A percentile compares a stretch with the other conserved stretches of the same genome.
Evolutionary conservation across 2,797 vertebrate genomes (phyloP).

Genomic region (Crax fasciolata): DNA sequence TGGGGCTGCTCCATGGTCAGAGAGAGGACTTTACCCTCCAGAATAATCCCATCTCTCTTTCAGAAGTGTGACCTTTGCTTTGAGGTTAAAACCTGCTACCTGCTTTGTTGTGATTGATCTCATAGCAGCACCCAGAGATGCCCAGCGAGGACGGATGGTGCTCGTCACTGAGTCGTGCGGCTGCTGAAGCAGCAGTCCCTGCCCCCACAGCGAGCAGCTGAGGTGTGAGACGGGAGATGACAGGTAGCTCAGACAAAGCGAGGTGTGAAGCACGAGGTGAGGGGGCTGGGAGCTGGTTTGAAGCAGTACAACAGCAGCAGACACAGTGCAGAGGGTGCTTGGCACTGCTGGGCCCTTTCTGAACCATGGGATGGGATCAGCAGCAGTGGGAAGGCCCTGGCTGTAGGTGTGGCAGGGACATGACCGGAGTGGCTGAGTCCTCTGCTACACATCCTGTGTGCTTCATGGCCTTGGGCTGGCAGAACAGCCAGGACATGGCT

Average conservation of each 20-base stretch:
- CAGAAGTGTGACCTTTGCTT: not conserved
- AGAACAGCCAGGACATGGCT: not conserved
- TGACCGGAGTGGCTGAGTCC: not conserved
- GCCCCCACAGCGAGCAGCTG: not conserved
- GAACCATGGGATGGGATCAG: not conserved
- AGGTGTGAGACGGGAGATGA: constrained; percentile 18
- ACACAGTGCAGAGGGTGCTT: not conserved
- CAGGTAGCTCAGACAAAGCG: constrained; percentile 17
- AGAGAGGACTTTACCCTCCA: not conserved
- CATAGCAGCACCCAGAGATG: not conserved
- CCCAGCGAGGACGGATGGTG: not conserved
- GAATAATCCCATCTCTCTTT: not conserved
- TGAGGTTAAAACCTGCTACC: not conserved
- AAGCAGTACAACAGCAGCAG: not conserved
- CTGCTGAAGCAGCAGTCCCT: constrained; percentile 1
- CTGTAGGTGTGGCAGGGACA: not conserved
- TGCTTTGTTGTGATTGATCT: not conserved
- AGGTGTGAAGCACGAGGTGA: not conserved
- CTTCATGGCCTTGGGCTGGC: not conserved
- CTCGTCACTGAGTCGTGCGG: not conserved
- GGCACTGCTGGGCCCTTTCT: not conserved
- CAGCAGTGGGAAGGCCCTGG: not conserved
- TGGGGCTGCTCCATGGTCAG: not conserved
- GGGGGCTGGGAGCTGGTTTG: not conserved
- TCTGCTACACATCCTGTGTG: not conserved